These are phyloP conservation scores for Calidris pygmaea DNA, from an alignment of 2,113 vertebrate genomes.

Conservation along the genomic window DNA sequence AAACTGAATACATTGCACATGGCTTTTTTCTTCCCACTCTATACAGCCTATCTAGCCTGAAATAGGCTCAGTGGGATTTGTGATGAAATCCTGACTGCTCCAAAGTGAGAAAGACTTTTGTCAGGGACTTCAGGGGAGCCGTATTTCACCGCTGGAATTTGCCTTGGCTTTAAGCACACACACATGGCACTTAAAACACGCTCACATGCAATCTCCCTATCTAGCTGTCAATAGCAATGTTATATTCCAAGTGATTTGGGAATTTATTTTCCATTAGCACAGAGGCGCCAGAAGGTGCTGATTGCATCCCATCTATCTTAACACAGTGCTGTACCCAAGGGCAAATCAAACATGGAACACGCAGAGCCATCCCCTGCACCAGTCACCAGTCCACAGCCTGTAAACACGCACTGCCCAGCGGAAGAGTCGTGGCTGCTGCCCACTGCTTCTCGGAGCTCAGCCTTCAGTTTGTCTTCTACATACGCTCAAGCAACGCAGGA, in stretches of 20 bases:
- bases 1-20: neutral
- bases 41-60: neutral
- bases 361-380: neutral
- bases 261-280: neutral
- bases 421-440: neutral
- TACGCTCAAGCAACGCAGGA: neutral
- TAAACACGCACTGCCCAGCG: neutral
- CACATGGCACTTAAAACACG: fast-evolving
- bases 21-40: neutral
- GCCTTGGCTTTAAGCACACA: neutral
- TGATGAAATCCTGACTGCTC: slow-evolving; percentile 13
- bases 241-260: neutral
- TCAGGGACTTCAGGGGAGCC: neutral
- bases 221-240: neutral
- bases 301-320: neutral
- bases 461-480: neutral
- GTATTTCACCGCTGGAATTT: neutral
- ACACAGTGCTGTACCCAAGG: neutral
- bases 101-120: neutral
- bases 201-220: neutral
- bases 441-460: neutral
- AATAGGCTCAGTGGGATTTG: slow-evolving; percentile 1
- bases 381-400: neutral
- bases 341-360: neutral
- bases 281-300: neutral